Evolutionary conservation across 2,113 vertebrate species (phyloP).

Genomic region (Mugil cephalus): DNA sequence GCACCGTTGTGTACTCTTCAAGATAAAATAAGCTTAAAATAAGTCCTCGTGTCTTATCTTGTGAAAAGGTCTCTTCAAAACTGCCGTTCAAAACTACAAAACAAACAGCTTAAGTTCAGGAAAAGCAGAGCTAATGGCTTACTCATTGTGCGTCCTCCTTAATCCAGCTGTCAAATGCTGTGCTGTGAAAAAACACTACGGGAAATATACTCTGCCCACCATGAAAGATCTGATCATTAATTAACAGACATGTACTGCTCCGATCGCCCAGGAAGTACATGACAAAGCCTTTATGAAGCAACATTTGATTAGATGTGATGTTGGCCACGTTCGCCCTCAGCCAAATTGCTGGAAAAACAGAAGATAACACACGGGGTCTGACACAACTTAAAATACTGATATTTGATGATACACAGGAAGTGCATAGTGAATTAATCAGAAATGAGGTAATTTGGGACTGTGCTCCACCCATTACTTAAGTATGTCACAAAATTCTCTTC

Average conservation of each 20-base stretch:
- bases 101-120: slow-evolving; percentile 20
- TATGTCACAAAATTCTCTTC: not conserved
- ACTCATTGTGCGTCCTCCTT: slow-evolving; percentile 80
- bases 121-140: slow-evolving; percentile 71
- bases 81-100: slow-evolving; percentile 30
- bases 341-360: not conserved
- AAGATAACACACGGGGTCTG: slow-evolving; percentile 3
- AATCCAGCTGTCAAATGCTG: slow-evolving; percentile 53
- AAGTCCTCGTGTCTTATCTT: slow-evolving; percentile 25
- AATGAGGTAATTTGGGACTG: slow-evolving; percentile 5
- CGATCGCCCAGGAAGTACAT: slow-evolving; percentile 22
- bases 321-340: not conserved
- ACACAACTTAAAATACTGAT: not conserved
- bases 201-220: slow-evolving; percentile 63
- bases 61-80: slow-evolving; percentile 24
- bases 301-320: slow-evolving; percentile 11
- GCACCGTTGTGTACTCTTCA: not conserved
- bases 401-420: not conserved
- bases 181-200: slow-evolving; percentile 40
- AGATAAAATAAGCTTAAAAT: slow-evolving; percentile 46
- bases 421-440: not conserved
- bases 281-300: slow-evolving; percentile 1
- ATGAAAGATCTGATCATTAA: slow-evolving; percentile 75
- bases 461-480: not conserved
- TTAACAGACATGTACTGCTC: slow-evolving; percentile 67